A percentile compares a stretch with the other conserved stretches of the same genome.
These are phyloP conservation scores for Cacoxenus indagator DNA, from an alignment of 2,888 invertebrate species.

Conservation along the genomic window DNA sequence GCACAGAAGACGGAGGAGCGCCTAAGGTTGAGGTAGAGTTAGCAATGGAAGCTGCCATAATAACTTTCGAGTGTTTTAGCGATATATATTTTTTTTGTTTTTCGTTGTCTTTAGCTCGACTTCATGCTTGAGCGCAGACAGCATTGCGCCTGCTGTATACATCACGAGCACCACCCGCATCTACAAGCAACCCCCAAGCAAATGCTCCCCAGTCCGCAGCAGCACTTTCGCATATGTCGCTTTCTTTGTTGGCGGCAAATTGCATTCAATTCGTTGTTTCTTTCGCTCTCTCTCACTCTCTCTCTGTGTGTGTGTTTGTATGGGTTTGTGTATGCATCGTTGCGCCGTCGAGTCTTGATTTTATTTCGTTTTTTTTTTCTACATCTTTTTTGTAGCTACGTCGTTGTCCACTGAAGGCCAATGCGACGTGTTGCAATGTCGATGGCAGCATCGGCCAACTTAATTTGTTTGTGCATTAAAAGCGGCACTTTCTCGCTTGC, in stretches of 20 bases:
- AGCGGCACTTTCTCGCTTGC: slow-evolving; percentile 5
- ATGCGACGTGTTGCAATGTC: too few relatives aligned
- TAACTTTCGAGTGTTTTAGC: slow-evolving; percentile 45
- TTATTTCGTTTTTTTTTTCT: neutral
- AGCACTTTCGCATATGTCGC: slow-evolving; percentile 7
- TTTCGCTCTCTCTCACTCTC: too few relatives aligned
- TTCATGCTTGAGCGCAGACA: slow-evolving; percentile 14
- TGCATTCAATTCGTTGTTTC: neutral
- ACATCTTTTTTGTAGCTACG: neutral
- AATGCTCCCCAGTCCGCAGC: neutral
- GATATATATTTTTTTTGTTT: too few relatives aligned
- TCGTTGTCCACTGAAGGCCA: neutral
- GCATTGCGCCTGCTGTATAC: too few relatives aligned
- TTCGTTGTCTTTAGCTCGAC: slow-evolving; percentile 20
- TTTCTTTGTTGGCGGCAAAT: slow-evolving; percentile 18
- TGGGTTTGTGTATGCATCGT: neutral
- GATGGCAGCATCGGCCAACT: neutral
- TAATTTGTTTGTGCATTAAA: slow-evolving; percentile 23
- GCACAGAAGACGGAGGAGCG: slow-evolving; percentile 20
- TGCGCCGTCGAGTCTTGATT: neutral
- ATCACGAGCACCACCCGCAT: too few relatives aligned
- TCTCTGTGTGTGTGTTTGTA: neutral
- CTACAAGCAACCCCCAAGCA: too few relatives aligned
- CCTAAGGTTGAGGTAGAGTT: slow-evolving; percentile 8
- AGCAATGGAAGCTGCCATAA: slow-evolving; percentile 31